Percentiles rank a stretch among this genome's conserved stretches.
Conservation (phyloP, 1,140 invertebrate species). For the Pseudoatta argentina region DNA sequence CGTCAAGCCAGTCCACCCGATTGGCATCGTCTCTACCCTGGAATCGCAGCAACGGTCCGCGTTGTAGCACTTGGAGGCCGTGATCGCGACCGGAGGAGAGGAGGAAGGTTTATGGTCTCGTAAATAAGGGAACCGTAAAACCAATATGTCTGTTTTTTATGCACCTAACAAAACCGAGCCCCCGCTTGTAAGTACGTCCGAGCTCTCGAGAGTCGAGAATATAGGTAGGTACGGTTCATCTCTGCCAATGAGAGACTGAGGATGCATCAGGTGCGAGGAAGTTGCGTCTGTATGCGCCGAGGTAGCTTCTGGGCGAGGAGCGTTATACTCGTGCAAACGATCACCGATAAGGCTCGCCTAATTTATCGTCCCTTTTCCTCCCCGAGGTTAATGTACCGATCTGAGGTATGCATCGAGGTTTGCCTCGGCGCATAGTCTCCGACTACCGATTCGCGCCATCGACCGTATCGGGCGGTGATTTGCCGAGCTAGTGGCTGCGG, state of each 20-base stretch:
- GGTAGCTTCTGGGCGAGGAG: constrained; percentile 75
- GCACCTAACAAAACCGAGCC: constrained; percentile 59
- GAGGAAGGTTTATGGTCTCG: constrained; percentile 80
- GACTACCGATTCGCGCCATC: constrained; percentile 78
- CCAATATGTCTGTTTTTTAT: constrained; percentile 79
- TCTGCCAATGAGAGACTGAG: constrained; percentile 37
- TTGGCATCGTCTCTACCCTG: constrained; percentile 13
- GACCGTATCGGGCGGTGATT: constrained; percentile 62
- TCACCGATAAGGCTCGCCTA: constrained; percentile 82
- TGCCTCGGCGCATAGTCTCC: constrained; percentile 66
- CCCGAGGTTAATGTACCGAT: constrained; percentile 79
- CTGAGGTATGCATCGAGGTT: constrained; percentile 67
- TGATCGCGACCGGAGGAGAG: constrained; percentile 55
- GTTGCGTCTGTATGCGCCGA: constrained; percentile 59
- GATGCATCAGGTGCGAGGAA: constrained; percentile 30
- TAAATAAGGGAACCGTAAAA: constrained; percentile 83
- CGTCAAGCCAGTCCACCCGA: constrained; percentile 13
- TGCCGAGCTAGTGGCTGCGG: constrained; percentile 22
- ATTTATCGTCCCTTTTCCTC: constrained; percentile 82
- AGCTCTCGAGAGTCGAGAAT: constrained; percentile 3
- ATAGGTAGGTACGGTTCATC: constrained; percentile 29
- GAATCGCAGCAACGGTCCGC: constrained; percentile 40
- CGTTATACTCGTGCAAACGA: constrained; percentile 75
- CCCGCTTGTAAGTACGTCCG: constrained; percentile 25
- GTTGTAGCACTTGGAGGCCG: constrained; percentile 68